phyloP scores from a whole-genome alignment of 2,888 invertebrate species.

The Perizoma affinitatum region DNA sequence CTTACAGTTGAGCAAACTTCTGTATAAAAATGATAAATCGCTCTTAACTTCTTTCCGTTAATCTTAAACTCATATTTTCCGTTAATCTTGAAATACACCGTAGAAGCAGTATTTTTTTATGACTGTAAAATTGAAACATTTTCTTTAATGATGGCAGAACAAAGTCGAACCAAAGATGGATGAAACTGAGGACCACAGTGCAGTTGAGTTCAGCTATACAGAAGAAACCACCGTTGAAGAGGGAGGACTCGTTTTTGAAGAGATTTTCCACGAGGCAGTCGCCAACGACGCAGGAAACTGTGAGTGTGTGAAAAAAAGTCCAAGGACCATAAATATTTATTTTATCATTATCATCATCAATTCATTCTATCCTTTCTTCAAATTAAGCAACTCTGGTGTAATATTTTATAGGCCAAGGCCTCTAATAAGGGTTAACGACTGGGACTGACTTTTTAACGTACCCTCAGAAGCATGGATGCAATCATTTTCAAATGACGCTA shows the following conservation, averaged over 20 bases:
- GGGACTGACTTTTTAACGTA: too few relatives aligned
- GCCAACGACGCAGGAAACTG: conserved; percentile 92
- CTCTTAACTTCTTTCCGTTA: conserved; percentile 36
- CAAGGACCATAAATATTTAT: background rate
- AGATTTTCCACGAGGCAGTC: conserved; percentile 96
- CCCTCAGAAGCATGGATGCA: too few relatives aligned
- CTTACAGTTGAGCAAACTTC: conserved; percentile 23
- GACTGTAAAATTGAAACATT: conserved; percentile 40
- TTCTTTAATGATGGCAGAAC: conserved; percentile 85
- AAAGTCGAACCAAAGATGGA: conserved; percentile 97
- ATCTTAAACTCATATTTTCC: conserved; percentile 38
- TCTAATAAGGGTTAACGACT: too few relatives aligned
- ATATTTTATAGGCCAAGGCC: too few relatives aligned
- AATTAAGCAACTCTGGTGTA: too few relatives aligned
- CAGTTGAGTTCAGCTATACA: conserved; percentile 95
- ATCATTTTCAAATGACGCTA: too few relatives aligned
- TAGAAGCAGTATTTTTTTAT: conserved; percentile 65
- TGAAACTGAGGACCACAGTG: conserved; percentile 97
- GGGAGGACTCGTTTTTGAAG: conserved; percentile 96
- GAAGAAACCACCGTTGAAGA: conserved; percentile 94
- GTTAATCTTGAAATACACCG: conserved; percentile 45
- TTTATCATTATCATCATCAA: background rate
- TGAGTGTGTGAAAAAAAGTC: conserved; percentile 61
- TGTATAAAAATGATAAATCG: conserved; percentile 21
- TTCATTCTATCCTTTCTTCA: too few relatives aligned